phyloP scores from a whole-genome alignment of 2,888 invertebrate species.

The Drosophila maculinotata region DNA sequence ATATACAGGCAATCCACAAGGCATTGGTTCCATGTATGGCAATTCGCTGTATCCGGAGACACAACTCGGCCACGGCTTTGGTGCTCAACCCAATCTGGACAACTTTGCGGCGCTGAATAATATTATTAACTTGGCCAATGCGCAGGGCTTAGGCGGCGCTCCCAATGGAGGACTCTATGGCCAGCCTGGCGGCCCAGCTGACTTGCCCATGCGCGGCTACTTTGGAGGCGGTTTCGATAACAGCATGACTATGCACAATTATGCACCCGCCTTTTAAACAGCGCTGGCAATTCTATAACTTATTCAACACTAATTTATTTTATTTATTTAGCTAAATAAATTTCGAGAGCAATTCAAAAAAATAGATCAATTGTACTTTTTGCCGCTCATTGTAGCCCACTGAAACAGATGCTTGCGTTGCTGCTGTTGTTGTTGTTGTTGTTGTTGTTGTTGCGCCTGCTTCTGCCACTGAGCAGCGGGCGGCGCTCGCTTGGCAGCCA shows the following conservation, averaged over 20 bases:
- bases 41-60: slow-evolving; percentile 40
- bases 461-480: slow-evolving; percentile 25
- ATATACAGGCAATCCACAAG: slow-evolving; percentile 23
- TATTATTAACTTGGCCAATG: slow-evolving; percentile 61
- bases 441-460: slow-evolving; percentile 6
- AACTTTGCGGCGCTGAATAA: slow-evolving; percentile 53
- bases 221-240: slow-evolving; percentile 30
- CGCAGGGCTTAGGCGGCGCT: slow-evolving; percentile 47
- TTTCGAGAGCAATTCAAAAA: slow-evolving; percentile 28
- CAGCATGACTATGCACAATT: slow-evolving; percentile 47
- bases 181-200: slow-evolving; percentile 6
- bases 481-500: slow-evolving; percentile 47
- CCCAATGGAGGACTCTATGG: slow-evolving; percentile 42
- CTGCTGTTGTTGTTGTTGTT: slow-evolving; percentile 20
- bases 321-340: slow-evolving; percentile 71
- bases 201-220: slow-evolving; percentile 30
- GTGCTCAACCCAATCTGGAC: slow-evolving; percentile 49
- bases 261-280: slow-evolving; percentile 53
- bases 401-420: slow-evolving; percentile 43
- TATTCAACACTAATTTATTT: slow-evolving; percentile 58
- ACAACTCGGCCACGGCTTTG: slow-evolving; percentile 54
- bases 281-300: not conserved
- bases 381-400: slow-evolving; percentile 53
- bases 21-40: slow-evolving; percentile 50
- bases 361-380: slow-evolving; percentile 30